Base-by-base conservation (phyloP, 2,888 invertebrate species). In the Prosopocoilus inquinatus region DNA sequence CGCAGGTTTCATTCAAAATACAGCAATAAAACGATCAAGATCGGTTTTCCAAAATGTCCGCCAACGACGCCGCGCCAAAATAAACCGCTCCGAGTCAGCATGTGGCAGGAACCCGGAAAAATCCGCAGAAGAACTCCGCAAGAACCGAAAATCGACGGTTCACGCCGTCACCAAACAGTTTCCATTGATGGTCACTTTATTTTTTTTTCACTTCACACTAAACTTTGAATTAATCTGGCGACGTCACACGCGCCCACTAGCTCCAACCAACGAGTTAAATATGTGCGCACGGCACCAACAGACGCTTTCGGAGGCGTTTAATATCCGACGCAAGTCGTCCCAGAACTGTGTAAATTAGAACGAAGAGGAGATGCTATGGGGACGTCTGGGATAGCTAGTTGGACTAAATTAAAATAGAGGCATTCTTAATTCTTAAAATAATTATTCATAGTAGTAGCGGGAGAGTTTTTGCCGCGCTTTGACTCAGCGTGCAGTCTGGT, bases 361-460 rank as follows among this genome's bases (percentile, higher is more conserved):
- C 11, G 11, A 38, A 38, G 3, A 9, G 5, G 11, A 38, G 38
- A 38, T 4, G 38, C 7, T n/a, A n/a, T 38, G 38, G 38, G 11
- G 12, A 12, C 1, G 38, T 28, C 20, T 5, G 5, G 20, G 20
- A 28, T 28, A 28, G 20, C 20, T 28, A 28, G 16, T 36, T 47
- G 47, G 39, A 46, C 52, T 47, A 47, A 59, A 64, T 62, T 61
- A 64, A 68, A 68, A 66, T 66, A 63, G 67, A 62, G 51, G 56
- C 50, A 56, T 59, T 67, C 61, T 62, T 62, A 58, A 56, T 64
- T 68, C 70, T 66, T 64, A 67, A 70, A 70, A 70, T 69, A 67
- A 67, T 68, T 67, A 62, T 62, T 63, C 59, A 59, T 59, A 63
- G 51, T 52, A 59, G 63, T 57, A 55, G 60, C 57, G 61, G 64